Evolutionary conservation across 2,113 vertebrate species (phyloP), one percentile per base, ranked within the genome.

Genomic region (Suncus etruscus): DNA sequence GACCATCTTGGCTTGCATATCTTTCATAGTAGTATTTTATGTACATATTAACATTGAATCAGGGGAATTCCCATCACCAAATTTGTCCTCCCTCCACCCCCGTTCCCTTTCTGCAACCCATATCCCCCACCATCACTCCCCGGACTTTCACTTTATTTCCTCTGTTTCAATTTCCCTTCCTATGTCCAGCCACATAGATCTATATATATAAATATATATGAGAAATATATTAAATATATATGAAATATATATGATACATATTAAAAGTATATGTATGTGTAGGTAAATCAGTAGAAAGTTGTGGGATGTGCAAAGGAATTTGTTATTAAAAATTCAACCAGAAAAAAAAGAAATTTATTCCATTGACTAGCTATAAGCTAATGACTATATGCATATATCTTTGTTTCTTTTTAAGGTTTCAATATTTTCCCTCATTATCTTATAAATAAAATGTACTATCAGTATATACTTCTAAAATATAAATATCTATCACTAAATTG

Each of bases 241-340:
- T 61, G 39, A 39, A 39, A 45, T 15, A 20, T 14, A 25, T 45
- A 8, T 31, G 54, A 1, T 51, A 6, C 5, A 3, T 39, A 16
- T 4, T 77, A 72, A 31, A 47, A 51, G 18, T 61, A 20, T 58
- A 51, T 73, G 2, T 72, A 3, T 86, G 65, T 48, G 6, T 3
- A 61, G 50, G 29, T 83, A 75, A 83, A 45, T 83, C 74, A 68
- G 20, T 63, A 70, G 3, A 79, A 83, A 61, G 5, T 83, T 91
- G 2, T 77, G 31, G 54, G 61, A 87, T 87, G 94, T 92, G 68
- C 78, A 95, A 95, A 76, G 73, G 39, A 93, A 91, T 48, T 87
- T 81, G 39, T 87, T 72, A 89, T 74, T 89, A 81, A 69, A 63
- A 77, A 91, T 91, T 94, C 58, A 93, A 83, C 93, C 89, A 95